phyloP scores from a whole-genome alignment of 2,888 invertebrate genomes.

The Drosophila tripunctata region DNA sequence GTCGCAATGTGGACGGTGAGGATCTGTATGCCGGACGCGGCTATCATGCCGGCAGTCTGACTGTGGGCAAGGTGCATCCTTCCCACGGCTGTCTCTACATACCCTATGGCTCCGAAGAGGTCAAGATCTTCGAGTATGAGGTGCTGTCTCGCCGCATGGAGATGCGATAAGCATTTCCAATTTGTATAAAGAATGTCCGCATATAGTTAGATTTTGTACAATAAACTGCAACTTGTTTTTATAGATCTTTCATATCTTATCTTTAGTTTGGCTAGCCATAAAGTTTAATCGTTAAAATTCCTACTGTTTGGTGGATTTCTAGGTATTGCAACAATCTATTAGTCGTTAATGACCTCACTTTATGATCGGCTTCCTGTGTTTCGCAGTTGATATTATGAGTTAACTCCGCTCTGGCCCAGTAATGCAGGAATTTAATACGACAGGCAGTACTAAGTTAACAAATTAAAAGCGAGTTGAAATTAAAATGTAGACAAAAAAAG shows the following conservation, averaged over 20 bases:
- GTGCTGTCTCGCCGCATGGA: constrained; percentile 74
- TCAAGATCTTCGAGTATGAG: constrained; percentile 84
- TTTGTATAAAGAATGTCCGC: constrained; percentile 6
- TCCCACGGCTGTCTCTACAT: constrained; percentile 85
- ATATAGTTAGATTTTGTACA: constrained; percentile 26
- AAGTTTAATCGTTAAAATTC: constrained; percentile 7
- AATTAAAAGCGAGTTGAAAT: constrained; percentile 21
- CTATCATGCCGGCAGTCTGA: constrained; percentile 88
- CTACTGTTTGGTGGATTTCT: constrained; percentile 14
- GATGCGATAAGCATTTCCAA: constrained; percentile 43
- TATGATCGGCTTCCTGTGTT: constrained; percentile 27
- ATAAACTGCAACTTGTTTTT: constrained; percentile 49
- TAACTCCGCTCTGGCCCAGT: constrained; percentile 29
- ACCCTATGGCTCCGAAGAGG: constrained; percentile 84
- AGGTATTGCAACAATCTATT: background rate
- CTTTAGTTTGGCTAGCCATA: constrained; percentile 15
- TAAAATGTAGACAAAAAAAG: constrained; percentile 12
- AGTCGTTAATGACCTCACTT: constrained; percentile 8
- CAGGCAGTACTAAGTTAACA: constrained; percentile 72
- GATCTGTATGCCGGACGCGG: constrained; percentile 89
- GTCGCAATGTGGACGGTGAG: constrained; percentile 88
- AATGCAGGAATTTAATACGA: constrained; percentile 47
- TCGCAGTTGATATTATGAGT: constrained; percentile 39
- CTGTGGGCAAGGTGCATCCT: constrained; percentile 88
- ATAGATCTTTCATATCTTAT: constrained; percentile 41